A percentile compares a stretch with the other conserved stretches of the same genome.
Evolutionary conservation across 1,140 invertebrate genomes (phyloP).

Genomic region (Papilio helenus): DNA sequence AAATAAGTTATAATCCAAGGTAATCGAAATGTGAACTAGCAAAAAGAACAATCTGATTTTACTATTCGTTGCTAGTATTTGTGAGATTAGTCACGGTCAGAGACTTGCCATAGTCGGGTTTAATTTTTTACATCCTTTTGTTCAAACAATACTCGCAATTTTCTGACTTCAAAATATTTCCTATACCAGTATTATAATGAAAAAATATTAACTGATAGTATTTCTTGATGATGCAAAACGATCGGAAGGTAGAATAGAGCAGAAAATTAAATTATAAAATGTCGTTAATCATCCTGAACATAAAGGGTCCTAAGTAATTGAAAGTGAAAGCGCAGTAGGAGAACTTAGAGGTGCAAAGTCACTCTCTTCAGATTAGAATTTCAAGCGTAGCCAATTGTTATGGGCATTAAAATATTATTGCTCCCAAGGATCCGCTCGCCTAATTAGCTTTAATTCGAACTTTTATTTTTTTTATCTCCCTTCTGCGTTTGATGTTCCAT

Average conservation of each 20-base stretch:
- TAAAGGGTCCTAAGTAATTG: slow-evolving; percentile 76
- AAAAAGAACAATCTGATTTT: slow-evolving; percentile 17
- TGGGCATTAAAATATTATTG: slow-evolving; percentile 64
- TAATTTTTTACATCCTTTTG: slow-evolving; percentile 73
- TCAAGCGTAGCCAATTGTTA: slow-evolving; percentile 70
- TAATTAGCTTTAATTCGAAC: slow-evolving; percentile 46
- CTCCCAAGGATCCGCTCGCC: slow-evolving; percentile 64
- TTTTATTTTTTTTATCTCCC: slow-evolving; percentile 21
- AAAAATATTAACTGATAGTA: not conserved
- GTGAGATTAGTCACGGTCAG: slow-evolving; percentile 71
- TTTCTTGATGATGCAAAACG: not conserved
- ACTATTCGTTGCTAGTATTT: slow-evolving; percentile 49
- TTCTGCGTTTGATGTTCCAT: slow-evolving; percentile 6
- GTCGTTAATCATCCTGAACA: slow-evolving; percentile 72
- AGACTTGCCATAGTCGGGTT: slow-evolving; percentile 62
- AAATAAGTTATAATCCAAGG: slow-evolving; percentile 26
- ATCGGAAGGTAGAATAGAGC: not conserved
- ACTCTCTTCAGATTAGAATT: slow-evolving; percentile 73
- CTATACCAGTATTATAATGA: not conserved
- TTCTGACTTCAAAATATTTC: not conserved
- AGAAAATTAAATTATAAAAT: slow-evolving; percentile 46
- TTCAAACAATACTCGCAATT: slow-evolving; percentile 57
- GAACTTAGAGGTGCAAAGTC: slow-evolving; percentile 65
- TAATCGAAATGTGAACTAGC: slow-evolving; percentile 17
- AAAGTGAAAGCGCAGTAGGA: slow-evolving; percentile 70